Evolutionary conservation across 64 coral and sea anemone genomes (phyloP).

Genomic region (Catalaphyllia jardinei): DNA sequence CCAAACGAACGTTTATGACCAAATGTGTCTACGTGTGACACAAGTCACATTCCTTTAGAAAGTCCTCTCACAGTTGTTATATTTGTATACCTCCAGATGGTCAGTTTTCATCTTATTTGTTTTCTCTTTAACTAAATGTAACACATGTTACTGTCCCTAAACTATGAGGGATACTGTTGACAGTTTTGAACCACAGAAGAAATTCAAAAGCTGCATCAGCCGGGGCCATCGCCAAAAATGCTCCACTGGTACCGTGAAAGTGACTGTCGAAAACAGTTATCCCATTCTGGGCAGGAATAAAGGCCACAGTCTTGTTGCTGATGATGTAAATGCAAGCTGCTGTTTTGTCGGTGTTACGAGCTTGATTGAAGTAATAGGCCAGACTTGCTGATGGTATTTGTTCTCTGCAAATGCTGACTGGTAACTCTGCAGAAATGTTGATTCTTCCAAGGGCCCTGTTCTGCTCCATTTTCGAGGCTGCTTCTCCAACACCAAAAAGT

Average conservation of each 20-base stretch:
- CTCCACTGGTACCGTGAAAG: slow-evolving; percentile 13
- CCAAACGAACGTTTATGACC: no score
- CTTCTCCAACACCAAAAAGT: slow-evolving; percentile 16
- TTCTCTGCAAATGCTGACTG: not conserved
- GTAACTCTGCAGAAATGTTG: slow-evolving; percentile 5
- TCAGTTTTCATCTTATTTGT: not conserved
- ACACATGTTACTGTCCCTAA: slow-evolving; percentile 39
- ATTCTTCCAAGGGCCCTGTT: slow-evolving; percentile 2
- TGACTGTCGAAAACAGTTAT: slow-evolving; percentile 11
- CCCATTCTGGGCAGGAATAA: not conserved
- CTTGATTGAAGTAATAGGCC: slow-evolving; percentile 1
- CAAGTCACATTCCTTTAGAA: no score
- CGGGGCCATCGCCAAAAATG: no score
- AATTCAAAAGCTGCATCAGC: no score
- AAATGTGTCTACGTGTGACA: no score
- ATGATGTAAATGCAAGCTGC: slow-evolving; percentile 33
- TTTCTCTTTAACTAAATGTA: slow-evolving; percentile 11
- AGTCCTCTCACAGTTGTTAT: no score
- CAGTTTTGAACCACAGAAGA: slow-evolving; percentile 7
- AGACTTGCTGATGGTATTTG: slow-evolving; percentile 28
- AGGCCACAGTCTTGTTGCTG: slow-evolving; percentile 15
- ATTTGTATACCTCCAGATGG: not conserved
- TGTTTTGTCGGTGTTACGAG: not conserved
- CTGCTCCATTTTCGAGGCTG: slow-evolving; percentile 12
- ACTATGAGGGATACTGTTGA: slow-evolving; percentile 31